Conservation (phyloP, 2,113 vertebrate genomes). For the Australoheros scitulus region DNA sequence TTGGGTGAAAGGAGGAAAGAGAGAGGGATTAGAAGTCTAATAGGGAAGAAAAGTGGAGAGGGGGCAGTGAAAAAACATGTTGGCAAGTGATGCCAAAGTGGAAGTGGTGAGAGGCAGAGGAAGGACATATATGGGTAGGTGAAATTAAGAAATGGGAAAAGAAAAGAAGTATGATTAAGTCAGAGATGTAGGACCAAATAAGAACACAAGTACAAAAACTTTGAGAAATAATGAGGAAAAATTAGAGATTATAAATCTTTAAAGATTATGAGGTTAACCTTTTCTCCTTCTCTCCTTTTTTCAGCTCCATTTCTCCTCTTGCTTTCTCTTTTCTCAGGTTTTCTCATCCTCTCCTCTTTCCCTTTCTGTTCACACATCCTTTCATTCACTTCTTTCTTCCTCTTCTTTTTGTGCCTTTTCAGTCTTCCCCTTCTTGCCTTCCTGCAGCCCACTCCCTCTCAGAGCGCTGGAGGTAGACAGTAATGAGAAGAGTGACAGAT, state of each 20-base stretch:
- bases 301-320: neutral
- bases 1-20: neutral
- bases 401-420: neutral
- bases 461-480: conserved; percentile 15
- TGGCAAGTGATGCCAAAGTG: neutral
- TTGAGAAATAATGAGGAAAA: neutral
- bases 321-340: neutral
- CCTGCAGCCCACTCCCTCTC: conserved; percentile 1
- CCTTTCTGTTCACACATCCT: neutral
- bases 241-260: neutral
- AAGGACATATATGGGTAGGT: neutral
- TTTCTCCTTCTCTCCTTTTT: neutral
- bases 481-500: conserved; percentile 61
- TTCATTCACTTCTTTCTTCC: too few relatives aligned
- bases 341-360: neutral
- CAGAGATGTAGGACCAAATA: neutral
- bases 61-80: neutral
- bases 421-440: neutral
- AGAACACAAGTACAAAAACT: neutral
- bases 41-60: neutral
- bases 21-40: neutral
- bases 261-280: neutral
- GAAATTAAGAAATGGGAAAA: neutral
- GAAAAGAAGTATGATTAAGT: neutral
- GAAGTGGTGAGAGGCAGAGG: neutral